Percentiles rank a stretch among this genome's conserved stretches.
Evolutionary conservation across 1,140 invertebrate species (phyloP).

Genomic region (Panulirus ornatus): DNA sequence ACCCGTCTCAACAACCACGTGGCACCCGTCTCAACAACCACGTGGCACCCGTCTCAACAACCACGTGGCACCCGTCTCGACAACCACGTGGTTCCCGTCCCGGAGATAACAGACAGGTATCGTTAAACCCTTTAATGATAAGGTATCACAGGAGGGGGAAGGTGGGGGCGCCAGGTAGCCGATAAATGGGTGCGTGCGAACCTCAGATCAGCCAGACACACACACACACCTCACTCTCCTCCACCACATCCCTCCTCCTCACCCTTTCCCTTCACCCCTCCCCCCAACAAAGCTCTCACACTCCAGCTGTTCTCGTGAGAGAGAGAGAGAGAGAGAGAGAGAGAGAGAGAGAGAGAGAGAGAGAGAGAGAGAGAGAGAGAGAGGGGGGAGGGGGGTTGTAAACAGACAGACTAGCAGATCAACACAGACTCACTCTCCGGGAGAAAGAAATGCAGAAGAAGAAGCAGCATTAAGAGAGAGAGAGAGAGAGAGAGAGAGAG

Average conservation of each 20-base stretch:
- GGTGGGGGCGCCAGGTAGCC: not conserved
- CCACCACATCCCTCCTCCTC: not conserved
- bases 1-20: no score
- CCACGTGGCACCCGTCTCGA: no score
- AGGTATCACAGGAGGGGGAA: no score
- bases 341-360: constrained; percentile 22
- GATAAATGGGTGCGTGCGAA: not conserved
- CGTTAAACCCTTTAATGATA: no score
- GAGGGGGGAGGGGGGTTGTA: no score
- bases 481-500: constrained; percentile 1
- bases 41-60: no score
- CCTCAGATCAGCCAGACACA: no score
- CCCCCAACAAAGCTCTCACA: not conserved
- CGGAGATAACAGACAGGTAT: no score
- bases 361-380: constrained; percentile 51
- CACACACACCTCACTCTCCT: not conserved
- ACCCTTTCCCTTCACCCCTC: not conserved
- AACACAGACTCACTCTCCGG: not conserved
- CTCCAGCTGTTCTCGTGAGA: not conserved
- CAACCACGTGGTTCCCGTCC: no score
- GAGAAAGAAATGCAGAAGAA: not conserved
- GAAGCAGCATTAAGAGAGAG: not conserved
- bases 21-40: no score
- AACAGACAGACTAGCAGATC: constrained; percentile 14
- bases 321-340: constrained; percentile 30